Conservation (phyloP, 2,113 vertebrate species). For the Oreotrochilus melanogaster region DNA sequence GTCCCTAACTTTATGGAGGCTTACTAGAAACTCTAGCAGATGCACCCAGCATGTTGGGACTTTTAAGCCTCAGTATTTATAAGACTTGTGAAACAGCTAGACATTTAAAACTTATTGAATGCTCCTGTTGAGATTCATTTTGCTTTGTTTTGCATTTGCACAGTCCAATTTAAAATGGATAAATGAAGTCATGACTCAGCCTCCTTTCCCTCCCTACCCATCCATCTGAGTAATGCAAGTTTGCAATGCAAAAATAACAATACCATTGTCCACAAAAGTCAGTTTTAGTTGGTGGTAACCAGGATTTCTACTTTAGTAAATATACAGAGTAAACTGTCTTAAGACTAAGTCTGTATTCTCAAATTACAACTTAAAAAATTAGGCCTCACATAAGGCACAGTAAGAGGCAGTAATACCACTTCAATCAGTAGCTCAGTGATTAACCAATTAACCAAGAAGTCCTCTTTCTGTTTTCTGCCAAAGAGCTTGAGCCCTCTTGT, state of each 20-base stretch:
- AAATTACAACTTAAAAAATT: not conserved
- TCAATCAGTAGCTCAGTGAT: not conserved
- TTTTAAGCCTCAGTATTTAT: not conserved
- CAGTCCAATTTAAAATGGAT: not conserved
- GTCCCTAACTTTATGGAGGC: not conserved
- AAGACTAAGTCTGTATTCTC: not conserved
- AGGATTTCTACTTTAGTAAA: not conserved
- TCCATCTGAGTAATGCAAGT: not conserved
- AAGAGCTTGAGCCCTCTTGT: not conserved
- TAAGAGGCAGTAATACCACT: not conserved
- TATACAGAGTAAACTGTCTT: not conserved
- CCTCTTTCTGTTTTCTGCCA: not conserved
- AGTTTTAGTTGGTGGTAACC: not conserved
- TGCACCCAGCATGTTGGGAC: not conserved
- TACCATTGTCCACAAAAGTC: accelerated
- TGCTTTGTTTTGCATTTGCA: not conserved
- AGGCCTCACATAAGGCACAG: not conserved
- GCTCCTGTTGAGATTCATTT: not conserved
- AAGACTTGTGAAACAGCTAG: not conserved
- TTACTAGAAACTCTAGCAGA: not conserved
- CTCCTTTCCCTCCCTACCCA: too few relatives aligned
- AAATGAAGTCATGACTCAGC: not conserved
- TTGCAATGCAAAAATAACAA: not conserved
- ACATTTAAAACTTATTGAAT: not conserved
- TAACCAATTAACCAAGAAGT: not conserved